phyloP scores from a whole-genome alignment of 2,113 vertebrate genomes.

The Tor tambroides region DNA sequence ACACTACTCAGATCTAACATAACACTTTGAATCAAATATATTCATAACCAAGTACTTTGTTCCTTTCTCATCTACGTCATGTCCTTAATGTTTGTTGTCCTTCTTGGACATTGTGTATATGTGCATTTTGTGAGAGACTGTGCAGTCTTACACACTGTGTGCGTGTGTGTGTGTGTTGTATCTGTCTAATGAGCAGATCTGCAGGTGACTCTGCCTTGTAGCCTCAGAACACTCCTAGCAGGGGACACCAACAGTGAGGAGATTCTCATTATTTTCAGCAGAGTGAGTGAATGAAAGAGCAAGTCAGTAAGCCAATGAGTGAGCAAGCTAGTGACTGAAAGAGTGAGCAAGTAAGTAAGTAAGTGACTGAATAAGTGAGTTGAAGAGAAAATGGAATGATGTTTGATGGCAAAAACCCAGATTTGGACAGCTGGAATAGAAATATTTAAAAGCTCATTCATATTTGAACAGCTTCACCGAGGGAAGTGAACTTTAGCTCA shows the following conservation, averaged over 20 bases:
- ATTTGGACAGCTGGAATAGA: constrained; percentile 19
- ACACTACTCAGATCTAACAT: not conserved
- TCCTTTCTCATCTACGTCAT: not conserved
- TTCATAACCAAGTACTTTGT: not conserved
- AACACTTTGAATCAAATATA: not conserved
- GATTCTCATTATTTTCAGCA: constrained; percentile 48
- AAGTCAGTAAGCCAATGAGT: not conserved
- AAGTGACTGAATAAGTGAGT: not conserved
- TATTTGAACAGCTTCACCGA: constrained; percentile 26
- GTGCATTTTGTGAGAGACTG: not conserved
- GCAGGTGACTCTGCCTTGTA: constrained; percentile 43
- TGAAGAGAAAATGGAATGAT: constrained; percentile 2
- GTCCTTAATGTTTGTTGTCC: not conserved
- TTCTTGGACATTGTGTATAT: not conserved
- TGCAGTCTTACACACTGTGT: not conserved
- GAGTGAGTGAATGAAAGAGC: constrained; percentile 13
- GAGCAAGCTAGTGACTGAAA: constrained; percentile 9
- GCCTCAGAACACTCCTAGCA: constrained; percentile 7
- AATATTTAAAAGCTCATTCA: constrained; percentile 38
- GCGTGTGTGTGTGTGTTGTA: not conserved
- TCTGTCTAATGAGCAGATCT: constrained; percentile 43
- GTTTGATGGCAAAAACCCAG: constrained; percentile 2
- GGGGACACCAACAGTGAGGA: constrained; percentile 22
- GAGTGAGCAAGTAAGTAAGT: not conserved
- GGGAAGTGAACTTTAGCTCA: constrained; percentile 1